Evolutionary conservation across 2,888 invertebrate species (phyloP), one percentile per base, ranked within the genome.

Genomic region (Drosophila borborema): DNA sequence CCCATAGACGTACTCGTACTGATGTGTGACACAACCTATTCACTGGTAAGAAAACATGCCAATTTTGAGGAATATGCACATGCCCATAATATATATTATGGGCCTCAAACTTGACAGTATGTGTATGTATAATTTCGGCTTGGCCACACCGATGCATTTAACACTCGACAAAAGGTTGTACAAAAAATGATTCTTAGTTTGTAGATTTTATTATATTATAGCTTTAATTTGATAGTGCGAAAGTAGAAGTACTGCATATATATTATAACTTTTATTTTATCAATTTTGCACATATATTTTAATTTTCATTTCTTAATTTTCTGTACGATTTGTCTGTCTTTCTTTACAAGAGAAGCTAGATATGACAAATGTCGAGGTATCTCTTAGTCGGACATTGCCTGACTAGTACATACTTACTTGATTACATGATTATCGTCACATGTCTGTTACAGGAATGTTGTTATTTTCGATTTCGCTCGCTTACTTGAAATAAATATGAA

Each of bases 1-100:
- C 99, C 99, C 4, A 98, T 99, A 80, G 99, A 99, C 94, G 99
- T 98, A 64, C 95, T 99, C 83, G 97, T 99, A 81, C 95, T 99
- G 63, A 98, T 99, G 95, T 98, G 98, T 93, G 99, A 99, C 94
- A 98, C 98, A 92, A 97, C 97, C 92, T 99, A 99, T 94, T 98
- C 99, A 53, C 94, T 99, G 98, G 99, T 99, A 95, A 94, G 96
- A 82, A 59, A 72, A 74, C 49, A 31, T 40, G 48, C 28, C 20
- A 56, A 53, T 48, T 28, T 53, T n/a, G 46, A 53, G 61, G 55
- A 59, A 43, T 48, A 46, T 62, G 72, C 72, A 72, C 58, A 40
- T 5, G 14, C 53, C 38, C 38, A 16, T 9, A 14, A 9, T 14
- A 38, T 6, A 16, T 38, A 38, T 38, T 38, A 28, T 28, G 28